Evolutionary conservation across 1,140 invertebrate species (phyloP).

Genomic region (Parapsyche elsis): DNA sequence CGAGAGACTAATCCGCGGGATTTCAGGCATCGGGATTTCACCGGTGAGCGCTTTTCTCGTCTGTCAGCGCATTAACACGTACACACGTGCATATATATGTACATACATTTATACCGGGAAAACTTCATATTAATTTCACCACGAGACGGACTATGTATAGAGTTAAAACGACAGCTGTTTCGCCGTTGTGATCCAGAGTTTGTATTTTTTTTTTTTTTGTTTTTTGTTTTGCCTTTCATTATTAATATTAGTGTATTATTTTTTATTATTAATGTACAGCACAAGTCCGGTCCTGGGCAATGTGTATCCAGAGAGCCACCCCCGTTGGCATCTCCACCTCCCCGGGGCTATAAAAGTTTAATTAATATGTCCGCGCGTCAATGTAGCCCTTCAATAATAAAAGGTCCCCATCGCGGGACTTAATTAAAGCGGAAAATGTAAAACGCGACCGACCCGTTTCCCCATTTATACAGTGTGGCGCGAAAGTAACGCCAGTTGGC

Average conservation of each 20-base stretch:
- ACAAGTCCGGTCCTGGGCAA: not conserved
- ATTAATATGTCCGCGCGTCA: conserved; percentile 48
- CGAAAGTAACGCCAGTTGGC: too few relatives aligned
- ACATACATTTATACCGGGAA: too few relatives aligned
- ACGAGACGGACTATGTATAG: too few relatives aligned
- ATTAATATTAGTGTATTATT: too few relatives aligned
- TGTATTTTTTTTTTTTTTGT: too few relatives aligned
- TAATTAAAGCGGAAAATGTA: conserved; percentile 43
- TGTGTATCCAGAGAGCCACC: not conserved
- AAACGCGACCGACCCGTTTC: conserved; percentile 12
- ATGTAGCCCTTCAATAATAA: conserved; percentile 47
- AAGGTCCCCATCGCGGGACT: conserved; percentile 35
- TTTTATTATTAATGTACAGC: conserved; percentile 8
- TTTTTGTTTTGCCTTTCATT: not conserved
- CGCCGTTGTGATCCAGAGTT: not conserved
- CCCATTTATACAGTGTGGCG: too few relatives aligned
- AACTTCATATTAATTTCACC: too few relatives aligned
- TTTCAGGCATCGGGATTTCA: not conserved
- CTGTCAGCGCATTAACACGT: conserved; percentile 9
- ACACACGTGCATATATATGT: not conserved
- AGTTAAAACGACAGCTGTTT: too few relatives aligned
- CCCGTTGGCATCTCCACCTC: conserved; percentile 6
- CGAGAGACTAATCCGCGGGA: conserved; percentile 4
- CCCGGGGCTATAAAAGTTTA: conserved; percentile 45
- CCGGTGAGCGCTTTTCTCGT: not conserved